Conservation (phyloP, 1,140 invertebrate species). For the Steinernema khuongi region DNA sequence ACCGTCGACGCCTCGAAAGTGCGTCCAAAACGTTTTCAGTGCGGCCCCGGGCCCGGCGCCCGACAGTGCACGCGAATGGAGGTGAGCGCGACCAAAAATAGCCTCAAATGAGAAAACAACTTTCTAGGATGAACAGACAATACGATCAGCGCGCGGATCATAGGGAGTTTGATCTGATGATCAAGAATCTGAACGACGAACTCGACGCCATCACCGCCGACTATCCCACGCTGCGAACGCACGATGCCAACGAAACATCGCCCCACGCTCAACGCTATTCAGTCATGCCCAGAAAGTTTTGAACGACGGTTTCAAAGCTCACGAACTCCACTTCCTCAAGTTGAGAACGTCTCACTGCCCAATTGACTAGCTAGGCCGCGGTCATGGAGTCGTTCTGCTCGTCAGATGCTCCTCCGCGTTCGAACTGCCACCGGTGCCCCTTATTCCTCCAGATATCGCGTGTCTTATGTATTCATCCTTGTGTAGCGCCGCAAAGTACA, state of each 20-base stretch:
- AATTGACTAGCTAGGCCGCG: not conserved
- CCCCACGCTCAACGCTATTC: not conserved
- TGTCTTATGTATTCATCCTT: not conserved
- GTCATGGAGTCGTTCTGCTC: not conserved
- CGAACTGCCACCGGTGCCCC: slow-evolving; percentile 18
- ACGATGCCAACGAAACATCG: not conserved
- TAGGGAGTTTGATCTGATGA: not conserved
- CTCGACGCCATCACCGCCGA: not conserved
- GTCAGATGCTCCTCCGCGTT: not conserved
- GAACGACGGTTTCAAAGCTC: not conserved
- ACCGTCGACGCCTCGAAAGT: slow-evolving; percentile 60
- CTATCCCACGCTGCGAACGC: not conserved
- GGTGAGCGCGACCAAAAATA: not conserved
- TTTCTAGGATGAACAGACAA: slow-evolving; percentile 15
- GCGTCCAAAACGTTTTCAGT: slow-evolving; percentile 13
- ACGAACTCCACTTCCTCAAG: not conserved
- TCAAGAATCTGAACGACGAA: not conserved
- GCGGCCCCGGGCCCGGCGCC: not conserved
- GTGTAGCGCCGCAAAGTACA: not conserved
- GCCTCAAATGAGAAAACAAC: slow-evolving; percentile 7
- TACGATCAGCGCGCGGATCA: not conserved
- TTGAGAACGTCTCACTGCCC: not conserved
- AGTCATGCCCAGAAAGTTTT: slow-evolving; percentile 5
- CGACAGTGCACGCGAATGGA: slow-evolving; percentile 1
- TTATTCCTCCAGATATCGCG: not conserved